These are phyloP conservation scores for Anticlea derivata DNA, from an alignment of 2,888 invertebrate genomes.

Conservation along the genomic window DNA sequence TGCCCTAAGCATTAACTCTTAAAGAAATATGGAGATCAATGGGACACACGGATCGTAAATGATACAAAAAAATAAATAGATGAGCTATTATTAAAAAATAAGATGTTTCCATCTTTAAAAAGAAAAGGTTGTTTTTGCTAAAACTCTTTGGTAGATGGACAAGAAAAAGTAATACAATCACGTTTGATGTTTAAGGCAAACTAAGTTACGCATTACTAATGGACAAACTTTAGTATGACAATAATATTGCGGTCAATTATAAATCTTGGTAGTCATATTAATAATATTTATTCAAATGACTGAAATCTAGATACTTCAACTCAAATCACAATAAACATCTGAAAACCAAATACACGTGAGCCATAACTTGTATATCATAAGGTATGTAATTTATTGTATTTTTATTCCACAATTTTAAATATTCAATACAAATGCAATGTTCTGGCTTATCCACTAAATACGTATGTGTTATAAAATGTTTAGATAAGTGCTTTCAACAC, in stretches of 20 bases:
- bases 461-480: slow-evolving; percentile 59
- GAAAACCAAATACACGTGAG: neutral
- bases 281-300: neutral
- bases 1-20: slow-evolving; percentile 28
- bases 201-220: slow-evolving; percentile 48
- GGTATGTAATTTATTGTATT: neutral
- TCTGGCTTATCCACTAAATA: slow-evolving; percentile 52
- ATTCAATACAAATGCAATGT: slow-evolving; percentile 28
- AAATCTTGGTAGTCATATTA: no score
- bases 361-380: neutral
- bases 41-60: no score
- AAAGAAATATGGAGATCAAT: neutral
- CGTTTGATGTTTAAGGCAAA: slow-evolving; percentile 44
- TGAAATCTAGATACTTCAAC: neutral
- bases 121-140: no score
- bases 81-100: no score
- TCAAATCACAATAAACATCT: neutral
- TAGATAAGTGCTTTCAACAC: slow-evolving; percentile 64
- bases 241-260: slow-evolving; percentile 47
- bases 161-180: no score
- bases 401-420: slow-evolving; percentile 5
- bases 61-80: no score
- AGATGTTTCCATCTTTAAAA: no score
- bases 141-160: no score
- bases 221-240: slow-evolving; percentile 56